These are phyloP conservation scores for Hydropotes inermis DNA, from an alignment of 2,113 vertebrate genomes.

Conservation along the genomic window DNA sequence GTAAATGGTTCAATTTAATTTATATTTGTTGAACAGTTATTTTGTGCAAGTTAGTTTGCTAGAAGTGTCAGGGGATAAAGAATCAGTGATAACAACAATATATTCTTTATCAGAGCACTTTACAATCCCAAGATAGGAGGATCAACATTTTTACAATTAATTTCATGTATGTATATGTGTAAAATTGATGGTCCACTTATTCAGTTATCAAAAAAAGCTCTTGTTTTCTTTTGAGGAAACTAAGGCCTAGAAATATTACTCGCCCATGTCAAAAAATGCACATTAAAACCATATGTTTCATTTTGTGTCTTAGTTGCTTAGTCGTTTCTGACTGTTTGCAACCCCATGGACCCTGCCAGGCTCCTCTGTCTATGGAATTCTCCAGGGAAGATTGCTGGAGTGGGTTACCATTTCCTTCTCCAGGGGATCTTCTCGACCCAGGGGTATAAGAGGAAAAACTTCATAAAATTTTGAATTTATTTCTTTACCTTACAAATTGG, in stretches of 20 bases:
- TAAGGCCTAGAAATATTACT: background rate
- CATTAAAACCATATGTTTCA: background rate
- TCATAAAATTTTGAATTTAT: background rate
- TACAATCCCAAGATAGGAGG: background rate
- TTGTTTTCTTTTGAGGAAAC: background rate
- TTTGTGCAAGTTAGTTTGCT: background rate
- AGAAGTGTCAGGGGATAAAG: background rate
- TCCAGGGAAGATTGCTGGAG: background rate
- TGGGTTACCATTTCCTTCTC: background rate
- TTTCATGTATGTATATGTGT: background rate
- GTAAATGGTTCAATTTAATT: conserved; percentile 16
- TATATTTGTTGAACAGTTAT: conserved; percentile 32
- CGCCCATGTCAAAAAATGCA: background rate
- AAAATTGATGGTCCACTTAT: background rate
- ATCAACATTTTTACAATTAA: background rate
- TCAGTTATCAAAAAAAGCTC: background rate
- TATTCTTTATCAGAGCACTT: background rate
- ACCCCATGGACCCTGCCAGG: background rate
- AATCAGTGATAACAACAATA: background rate
- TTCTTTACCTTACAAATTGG: background rate
- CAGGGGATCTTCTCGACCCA: background rate
- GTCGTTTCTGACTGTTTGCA: background rate
- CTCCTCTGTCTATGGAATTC: background rate
- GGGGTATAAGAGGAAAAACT: background rate
- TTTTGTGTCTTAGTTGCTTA: background rate